These are phyloP conservation scores for Podarcis muralis DNA, from an alignment of 2,113 vertebrate species.

Conservation along the genomic window DNA sequence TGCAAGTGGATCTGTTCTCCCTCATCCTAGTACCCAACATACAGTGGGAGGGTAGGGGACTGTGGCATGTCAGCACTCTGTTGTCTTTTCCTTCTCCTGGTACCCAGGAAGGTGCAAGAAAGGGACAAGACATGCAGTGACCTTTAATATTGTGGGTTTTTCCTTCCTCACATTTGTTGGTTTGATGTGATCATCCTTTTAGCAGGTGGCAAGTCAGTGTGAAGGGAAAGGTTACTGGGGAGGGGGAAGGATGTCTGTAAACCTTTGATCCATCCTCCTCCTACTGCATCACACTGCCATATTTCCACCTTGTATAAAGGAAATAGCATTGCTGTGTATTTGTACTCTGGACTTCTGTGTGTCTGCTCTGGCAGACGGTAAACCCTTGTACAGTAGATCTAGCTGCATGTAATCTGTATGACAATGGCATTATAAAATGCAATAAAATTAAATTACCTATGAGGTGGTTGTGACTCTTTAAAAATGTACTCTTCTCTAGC, in stretches of 20 bases:
- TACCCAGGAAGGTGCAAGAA: conserved; percentile 1
- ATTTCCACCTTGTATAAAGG: conserved; percentile 84
- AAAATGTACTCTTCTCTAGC: neutral
- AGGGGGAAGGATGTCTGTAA: conserved; percentile 50
- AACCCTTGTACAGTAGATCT: conserved; percentile 91
- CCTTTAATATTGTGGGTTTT: conserved; percentile 25
- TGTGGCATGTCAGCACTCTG: conserved; percentile 18
- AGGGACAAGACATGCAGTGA: conserved; percentile 16
- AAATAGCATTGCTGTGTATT: conserved; percentile 80
- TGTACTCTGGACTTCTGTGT: conserved; percentile 87
- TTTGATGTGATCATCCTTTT: conserved; percentile 35
- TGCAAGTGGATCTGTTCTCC: conserved; percentile 25
- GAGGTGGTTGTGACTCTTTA: conserved; percentile 63
- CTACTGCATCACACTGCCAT: conserved; percentile 32
- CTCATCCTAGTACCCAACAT: conserved; percentile 39
- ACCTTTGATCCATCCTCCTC: neutral
- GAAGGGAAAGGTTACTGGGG: conserved; percentile 15
- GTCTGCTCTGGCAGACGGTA: conserved; percentile 87
- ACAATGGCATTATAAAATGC: conserved; percentile 92
- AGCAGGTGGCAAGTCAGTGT: conserved; percentile 9
- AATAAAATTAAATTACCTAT: conserved; percentile 86
- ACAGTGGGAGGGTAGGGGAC: conserved; percentile 23
- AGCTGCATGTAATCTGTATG: conserved; percentile 92
- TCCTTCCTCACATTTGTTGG: conserved; percentile 25
- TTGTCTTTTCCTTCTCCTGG: conserved; percentile 16